Percentiles rank a stretch among this genome's conserved stretches.
These are phyloP conservation scores for Anolis sagrei DNA, from an alignment of 2,113 vertebrate species.

Conservation along the genomic window DNA sequence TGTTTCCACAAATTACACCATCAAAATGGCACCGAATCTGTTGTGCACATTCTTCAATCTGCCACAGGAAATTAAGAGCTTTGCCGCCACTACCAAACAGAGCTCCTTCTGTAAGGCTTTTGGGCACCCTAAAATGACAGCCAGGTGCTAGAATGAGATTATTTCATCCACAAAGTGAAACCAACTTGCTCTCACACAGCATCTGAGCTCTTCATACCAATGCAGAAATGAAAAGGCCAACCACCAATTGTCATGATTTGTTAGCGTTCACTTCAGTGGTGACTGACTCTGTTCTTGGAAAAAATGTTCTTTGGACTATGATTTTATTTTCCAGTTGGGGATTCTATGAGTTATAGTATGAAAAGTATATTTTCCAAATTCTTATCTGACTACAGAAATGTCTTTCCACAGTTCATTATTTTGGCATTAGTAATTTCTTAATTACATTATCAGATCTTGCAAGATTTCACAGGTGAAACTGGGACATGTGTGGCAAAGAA, in stretches of 20 bases:
- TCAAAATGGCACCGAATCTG: neutral
- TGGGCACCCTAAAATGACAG: neutral
- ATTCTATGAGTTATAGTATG: no score
- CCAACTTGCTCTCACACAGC: neutral
- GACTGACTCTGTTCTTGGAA: neutral
- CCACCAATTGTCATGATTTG: neutral
- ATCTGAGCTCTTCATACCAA: neutral
- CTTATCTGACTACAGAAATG: neutral
- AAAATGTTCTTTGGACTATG: no score
- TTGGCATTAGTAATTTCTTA: neutral
- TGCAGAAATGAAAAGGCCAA: no score
- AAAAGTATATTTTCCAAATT: no score
- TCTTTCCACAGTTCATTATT: neutral
- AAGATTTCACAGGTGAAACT: no score
- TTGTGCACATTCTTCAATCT: neutral
- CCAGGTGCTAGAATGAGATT: neutral
- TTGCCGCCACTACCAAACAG: neutral
- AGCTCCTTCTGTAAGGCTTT: neutral
- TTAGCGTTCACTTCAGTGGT: neutral
- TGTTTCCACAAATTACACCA: constrained; percentile 1
- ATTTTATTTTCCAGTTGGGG: no score
- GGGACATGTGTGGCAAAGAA: no score
- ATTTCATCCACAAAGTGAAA: neutral
- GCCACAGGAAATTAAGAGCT: neutral
- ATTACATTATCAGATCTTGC: no score